These are phyloP conservation scores for Eristalinus sepulchralis DNA, from an alignment of 2,888 invertebrate species.

Conservation along the genomic window DNA sequence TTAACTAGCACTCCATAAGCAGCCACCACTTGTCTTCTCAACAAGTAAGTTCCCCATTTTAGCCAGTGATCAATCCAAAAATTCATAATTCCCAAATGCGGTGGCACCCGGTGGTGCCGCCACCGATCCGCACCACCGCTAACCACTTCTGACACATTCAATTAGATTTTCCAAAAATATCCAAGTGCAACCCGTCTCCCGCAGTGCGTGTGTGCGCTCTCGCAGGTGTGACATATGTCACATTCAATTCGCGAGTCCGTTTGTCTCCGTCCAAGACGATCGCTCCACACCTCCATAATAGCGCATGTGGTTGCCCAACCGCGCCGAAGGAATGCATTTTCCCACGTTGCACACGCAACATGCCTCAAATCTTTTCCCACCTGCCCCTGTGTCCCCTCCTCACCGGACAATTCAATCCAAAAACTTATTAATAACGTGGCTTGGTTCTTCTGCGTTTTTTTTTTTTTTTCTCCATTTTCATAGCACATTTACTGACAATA, in stretches of 20 bases:
- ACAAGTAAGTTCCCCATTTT: slow-evolving; percentile 45
- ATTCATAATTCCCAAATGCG: slow-evolving; percentile 64
- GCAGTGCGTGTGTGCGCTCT: background rate
- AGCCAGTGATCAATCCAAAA: slow-evolving; percentile 44
- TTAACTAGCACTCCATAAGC: slow-evolving; percentile 52
- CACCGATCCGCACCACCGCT: slow-evolving; percentile 32
- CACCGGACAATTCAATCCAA: background rate
- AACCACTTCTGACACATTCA: slow-evolving; percentile 63
- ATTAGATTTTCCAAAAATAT: slow-evolving; percentile 64
- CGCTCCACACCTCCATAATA: slow-evolving; percentile 56
- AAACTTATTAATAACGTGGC: background rate
- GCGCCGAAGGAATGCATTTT: slow-evolving; percentile 62
- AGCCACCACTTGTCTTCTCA: slow-evolving; percentile 17
- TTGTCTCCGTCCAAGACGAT: slow-evolving; percentile 12
- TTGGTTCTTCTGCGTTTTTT: slow-evolving; percentile 10
- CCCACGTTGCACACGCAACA: slow-evolving; percentile 59
- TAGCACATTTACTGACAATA: slow-evolving; percentile 63
- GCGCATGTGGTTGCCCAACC: background rate
- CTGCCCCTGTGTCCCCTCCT: slow-evolving; percentile 29
- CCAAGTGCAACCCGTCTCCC: slow-evolving; percentile 9
- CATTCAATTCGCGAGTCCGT: slow-evolving; percentile 57
- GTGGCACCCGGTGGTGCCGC: slow-evolving; percentile 4
- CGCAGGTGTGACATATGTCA: slow-evolving; percentile 68
- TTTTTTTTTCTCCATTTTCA: slow-evolving; percentile 25
- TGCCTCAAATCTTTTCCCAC: slow-evolving; percentile 67